A percentile compares a stretch with the other conserved stretches of the same genome.
These are phyloP conservation scores for Imbricaverruca yamaguchii DNA, from an alignment of 2,888 invertebrate genomes.

Conservation along the genomic window DNA sequence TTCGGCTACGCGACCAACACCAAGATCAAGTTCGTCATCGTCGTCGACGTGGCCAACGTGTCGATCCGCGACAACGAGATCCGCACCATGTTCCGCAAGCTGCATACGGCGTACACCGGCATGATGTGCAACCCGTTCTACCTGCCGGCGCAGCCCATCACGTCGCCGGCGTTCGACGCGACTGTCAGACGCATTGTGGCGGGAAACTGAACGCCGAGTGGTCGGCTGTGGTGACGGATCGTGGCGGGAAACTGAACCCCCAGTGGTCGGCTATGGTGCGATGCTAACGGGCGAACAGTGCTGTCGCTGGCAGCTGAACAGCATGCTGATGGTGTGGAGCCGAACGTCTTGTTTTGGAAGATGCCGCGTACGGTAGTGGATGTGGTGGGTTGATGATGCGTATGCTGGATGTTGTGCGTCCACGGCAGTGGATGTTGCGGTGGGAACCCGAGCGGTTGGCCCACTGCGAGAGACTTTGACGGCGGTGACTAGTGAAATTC, in stretches of 20 bases:
- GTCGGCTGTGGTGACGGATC: background rate
- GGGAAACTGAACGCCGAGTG: background rate
- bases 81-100: constrained; percentile 79
- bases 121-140: constrained; percentile 96
- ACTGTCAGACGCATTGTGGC: background rate
- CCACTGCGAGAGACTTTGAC: too few species aligned
- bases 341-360: too few species aligned
- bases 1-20: constrained; percentile 93
- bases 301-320: too few species aligned
- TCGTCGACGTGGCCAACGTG: constrained; percentile 81
- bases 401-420: too few species aligned
- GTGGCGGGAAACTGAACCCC: background rate
- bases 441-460: too few species aligned
- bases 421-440: too few species aligned
- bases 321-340: too few species aligned
- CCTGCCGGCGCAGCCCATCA: constrained; percentile 80
- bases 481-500: too few species aligned
- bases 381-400: too few species aligned
- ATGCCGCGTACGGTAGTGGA: too few species aligned
- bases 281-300: too few species aligned
- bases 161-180: constrained; percentile 46
- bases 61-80: constrained; percentile 89
- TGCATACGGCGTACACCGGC: constrained; percentile 87
- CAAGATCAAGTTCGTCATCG: constrained; percentile 85
- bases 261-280: too few species aligned